phyloP scores from a whole-genome alignment of 2,888 invertebrate species.

The Empis stercorea region DNA sequence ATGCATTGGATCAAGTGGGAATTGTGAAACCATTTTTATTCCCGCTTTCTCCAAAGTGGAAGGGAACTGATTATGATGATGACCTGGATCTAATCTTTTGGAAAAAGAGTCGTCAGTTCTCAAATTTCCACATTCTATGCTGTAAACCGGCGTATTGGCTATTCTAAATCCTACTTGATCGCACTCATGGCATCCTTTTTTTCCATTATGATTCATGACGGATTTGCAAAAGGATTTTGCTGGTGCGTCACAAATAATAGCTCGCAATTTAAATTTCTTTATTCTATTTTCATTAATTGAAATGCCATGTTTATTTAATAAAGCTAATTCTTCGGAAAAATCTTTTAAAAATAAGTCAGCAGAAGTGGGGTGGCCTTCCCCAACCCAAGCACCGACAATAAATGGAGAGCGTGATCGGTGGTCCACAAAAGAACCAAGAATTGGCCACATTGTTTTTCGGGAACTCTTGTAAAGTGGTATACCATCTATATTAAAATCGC shows the following conservation, averaged over 20 bases:
- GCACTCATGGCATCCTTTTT: slow-evolving; percentile 1
- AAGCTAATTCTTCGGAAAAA: not conserved
- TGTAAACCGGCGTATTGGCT: not conserved
- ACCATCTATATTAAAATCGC: slow-evolving; percentile 1
- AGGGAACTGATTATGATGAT: too few relatives aligned
- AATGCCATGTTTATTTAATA: not conserved
- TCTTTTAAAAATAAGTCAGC: not conserved
- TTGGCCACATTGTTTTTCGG: not conserved
- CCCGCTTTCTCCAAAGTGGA: too few relatives aligned
- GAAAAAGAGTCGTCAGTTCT: too few relatives aligned
- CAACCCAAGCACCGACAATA: too few relatives aligned
- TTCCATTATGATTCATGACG: not conserved
- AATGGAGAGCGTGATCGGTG: not conserved
- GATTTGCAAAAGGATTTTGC: slow-evolving; percentile 2
- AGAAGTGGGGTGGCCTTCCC: too few relatives aligned
- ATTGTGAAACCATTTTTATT: too few relatives aligned
- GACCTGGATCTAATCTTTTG: too few relatives aligned
- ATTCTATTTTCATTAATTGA: not conserved
- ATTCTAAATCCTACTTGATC: not conserved
- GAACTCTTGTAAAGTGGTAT: not conserved
- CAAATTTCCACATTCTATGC: too few relatives aligned
- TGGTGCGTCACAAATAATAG: not conserved
- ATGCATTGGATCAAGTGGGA: too few relatives aligned
- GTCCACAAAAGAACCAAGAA: not conserved
- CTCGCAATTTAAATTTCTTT: not conserved